Percentiles rank a stretch among this genome's conserved stretches.
phyloP scores from a whole-genome alignment of 1,140 invertebrate species.

The Melanaphis sacchari region DNA sequence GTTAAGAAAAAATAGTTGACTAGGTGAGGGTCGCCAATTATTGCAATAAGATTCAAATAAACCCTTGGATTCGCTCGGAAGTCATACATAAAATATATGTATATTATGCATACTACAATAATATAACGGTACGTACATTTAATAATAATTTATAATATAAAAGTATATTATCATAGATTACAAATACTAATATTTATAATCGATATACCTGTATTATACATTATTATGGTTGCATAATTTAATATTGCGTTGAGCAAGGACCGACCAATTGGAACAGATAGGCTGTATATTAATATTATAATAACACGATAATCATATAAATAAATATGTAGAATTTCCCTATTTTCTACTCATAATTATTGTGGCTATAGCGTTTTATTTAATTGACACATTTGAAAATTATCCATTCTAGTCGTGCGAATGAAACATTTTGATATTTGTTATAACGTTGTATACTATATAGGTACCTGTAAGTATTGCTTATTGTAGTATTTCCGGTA shows the following conservation, averaged over 20 bases:
- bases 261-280: not conserved
- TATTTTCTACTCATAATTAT: not conserved
- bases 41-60: too few species aligned
- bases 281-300: not conserved
- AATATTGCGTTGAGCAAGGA: not conserved
- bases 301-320: not conserved
- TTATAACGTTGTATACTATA: not conserved
- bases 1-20: too few species aligned
- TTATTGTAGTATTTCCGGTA: not conserved
- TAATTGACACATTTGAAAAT: not conserved
- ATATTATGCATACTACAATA: too few species aligned
- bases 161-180: not conserved
- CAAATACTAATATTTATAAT: not conserved
- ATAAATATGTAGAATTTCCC: not conserved
- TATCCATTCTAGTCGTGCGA: not conserved
- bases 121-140: not conserved
- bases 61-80: not conserved
- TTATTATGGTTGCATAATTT: not conserved
- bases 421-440: not conserved
- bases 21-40: too few species aligned
- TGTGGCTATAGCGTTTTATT: not conserved
- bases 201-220: not conserved
- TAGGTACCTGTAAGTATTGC: not conserved
- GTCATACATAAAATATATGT: not conserved
- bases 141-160: not conserved